Evolutionary conservation across 2,113 vertebrate genomes (phyloP).

Genomic region (Xenopus laevis): DNA sequence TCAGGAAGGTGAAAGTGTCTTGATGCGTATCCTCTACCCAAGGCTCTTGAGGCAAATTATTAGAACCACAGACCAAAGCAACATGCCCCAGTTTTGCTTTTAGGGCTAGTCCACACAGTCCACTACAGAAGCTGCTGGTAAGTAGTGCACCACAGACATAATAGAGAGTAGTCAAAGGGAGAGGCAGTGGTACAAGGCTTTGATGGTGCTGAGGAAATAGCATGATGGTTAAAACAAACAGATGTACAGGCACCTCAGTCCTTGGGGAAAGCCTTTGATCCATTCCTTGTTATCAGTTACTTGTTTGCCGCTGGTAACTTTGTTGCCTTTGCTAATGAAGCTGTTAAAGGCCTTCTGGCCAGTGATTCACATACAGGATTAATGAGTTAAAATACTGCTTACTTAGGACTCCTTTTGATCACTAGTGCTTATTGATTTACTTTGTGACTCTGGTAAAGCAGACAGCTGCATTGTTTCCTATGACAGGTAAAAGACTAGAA

Average conservation of each 20-base stretch:
- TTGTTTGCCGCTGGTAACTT: slow-evolving; percentile 53
- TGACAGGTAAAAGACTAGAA: no score
- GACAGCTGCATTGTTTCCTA: no score
- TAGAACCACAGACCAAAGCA: no score
- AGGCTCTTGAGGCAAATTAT: no score
- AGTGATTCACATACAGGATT: slow-evolving; percentile 52
- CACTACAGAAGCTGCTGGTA: slow-evolving; percentile 9
- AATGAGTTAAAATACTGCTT: slow-evolving; percentile 51
- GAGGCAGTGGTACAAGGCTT: slow-evolving; percentile 49
- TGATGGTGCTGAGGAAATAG: slow-evolving; percentile 57
- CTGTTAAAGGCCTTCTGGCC: slow-evolving; percentile 60
- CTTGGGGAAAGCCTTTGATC: slow-evolving; percentile 65
- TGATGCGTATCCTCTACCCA: no score
- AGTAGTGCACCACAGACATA: slow-evolving; percentile 15
- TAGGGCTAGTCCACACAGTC: no score
- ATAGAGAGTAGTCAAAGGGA: slow-evolving; percentile 46
- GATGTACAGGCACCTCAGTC: slow-evolving; percentile 57
- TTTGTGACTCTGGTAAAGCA: slow-evolving; percentile 28
- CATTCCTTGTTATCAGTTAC: slow-evolving; percentile 48
- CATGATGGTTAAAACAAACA: slow-evolving; percentile 61
- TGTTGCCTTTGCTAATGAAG: slow-evolving; percentile 60
- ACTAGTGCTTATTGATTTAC: slow-evolving; percentile 47
- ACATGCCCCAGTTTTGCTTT: neutral
- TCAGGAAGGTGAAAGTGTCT: no score
- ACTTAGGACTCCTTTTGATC: slow-evolving; percentile 62